phyloP scores from a whole-genome alignment of 2,797 vertebrate species.

The Zalophus californianus region DNA sequence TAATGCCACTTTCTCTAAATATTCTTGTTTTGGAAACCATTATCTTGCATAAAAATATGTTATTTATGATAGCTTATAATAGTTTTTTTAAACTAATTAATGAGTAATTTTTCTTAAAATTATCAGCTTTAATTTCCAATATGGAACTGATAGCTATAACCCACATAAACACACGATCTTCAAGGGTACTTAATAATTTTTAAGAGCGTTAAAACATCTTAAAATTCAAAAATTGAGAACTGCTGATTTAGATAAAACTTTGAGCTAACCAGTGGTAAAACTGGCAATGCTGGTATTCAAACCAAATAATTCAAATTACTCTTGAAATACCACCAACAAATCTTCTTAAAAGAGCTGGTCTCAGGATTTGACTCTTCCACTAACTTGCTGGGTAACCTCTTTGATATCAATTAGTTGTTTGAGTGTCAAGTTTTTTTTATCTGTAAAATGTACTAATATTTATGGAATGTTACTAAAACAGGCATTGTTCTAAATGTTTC shows the following conservation, averaged over 20 bases:
- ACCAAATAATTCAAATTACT: constrained; percentile 20
- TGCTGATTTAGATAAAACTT: background rate
- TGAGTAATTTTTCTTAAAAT: constrained; percentile 12
- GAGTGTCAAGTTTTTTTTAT: background rate
- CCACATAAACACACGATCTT: background rate
- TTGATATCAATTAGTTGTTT: background rate
- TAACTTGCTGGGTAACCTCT: background rate
- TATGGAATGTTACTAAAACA: background rate
- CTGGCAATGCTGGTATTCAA: background rate
- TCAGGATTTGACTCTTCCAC: background rate
- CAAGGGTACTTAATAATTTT: background rate
- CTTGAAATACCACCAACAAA: background rate
- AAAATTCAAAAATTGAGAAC: background rate
- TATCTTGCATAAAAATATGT: constrained; percentile 42
- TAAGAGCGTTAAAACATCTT: background rate
- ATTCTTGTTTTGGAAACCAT: constrained; percentile 9
- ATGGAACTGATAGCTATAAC: background rate
- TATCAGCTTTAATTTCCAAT: background rate
- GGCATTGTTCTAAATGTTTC: background rate
- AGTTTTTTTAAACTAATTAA: background rate
- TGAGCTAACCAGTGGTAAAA: background rate
- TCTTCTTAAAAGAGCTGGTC: background rate
- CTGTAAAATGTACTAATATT: background rate
- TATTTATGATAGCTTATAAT: background rate
- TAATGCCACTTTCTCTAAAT: constrained; percentile 33